Conservation (phyloP, 2,888 invertebrate genomes). For the Drosophila rubida region DNA sequence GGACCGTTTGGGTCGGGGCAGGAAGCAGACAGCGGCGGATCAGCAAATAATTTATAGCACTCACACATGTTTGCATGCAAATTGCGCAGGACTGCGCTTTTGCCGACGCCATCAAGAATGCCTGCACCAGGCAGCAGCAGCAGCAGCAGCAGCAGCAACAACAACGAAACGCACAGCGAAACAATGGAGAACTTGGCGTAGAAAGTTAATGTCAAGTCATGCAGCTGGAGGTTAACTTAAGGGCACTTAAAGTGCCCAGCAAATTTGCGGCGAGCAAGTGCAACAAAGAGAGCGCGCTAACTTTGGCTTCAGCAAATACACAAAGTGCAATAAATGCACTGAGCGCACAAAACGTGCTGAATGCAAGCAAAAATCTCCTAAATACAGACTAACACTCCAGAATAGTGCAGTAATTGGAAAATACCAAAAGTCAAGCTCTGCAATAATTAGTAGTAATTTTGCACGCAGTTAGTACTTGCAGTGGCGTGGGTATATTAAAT, state of each 20-base stretch:
- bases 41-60: constrained; percentile 26
- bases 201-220: constrained; percentile 8
- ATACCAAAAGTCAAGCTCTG: too few species aligned
- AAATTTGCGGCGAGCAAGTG: too few species aligned
- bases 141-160: not conserved
- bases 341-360: not conserved
- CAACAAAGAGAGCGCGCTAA: too few species aligned
- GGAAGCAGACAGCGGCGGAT: constrained; percentile 13
- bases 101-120: constrained; percentile 14
- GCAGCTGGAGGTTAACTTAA: constrained; percentile 5
- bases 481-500: too few species aligned
- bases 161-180: not conserved
- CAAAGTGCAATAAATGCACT: not conserved
- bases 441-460: too few species aligned
- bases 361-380: too few species aligned
- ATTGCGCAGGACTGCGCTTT: constrained; percentile 50
- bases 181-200: constrained; percentile 7
- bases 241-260: not conserved
- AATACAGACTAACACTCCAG: too few species aligned
- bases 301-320: too few species aligned
- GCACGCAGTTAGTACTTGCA: too few species aligned
- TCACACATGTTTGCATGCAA: constrained; percentile 52
- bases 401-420: too few species aligned
- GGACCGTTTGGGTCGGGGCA: constrained; percentile 1
- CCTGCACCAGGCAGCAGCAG: too few species aligned